These are phyloP conservation scores for Sesamia nonagrioides DNA, from an alignment of 1,140 invertebrate species.

Conservation along the genomic window DNA sequence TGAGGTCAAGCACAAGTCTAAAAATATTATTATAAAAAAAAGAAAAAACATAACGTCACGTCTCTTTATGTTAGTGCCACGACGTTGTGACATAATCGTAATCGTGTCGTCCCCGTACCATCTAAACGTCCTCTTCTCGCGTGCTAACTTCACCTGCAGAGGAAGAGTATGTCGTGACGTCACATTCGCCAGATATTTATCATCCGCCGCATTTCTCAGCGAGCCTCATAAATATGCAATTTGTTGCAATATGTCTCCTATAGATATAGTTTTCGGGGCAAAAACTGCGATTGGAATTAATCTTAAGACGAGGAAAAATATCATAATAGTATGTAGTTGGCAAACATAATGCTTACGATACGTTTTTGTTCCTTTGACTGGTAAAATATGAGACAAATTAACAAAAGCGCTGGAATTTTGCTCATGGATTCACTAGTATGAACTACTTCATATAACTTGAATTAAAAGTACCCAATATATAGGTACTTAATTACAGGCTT, in stretches of 20 bases:
- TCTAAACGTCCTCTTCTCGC: neutral
- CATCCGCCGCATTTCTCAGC: slow-evolving; percentile 39
- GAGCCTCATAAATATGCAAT: slow-evolving; percentile 51
- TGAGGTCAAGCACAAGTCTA: too few relatives aligned
- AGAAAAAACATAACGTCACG: too few relatives aligned
- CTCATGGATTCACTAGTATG: too few relatives aligned
- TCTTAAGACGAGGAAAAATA: neutral
- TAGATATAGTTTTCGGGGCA: slow-evolving; percentile 1
- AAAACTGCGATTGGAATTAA: neutral
- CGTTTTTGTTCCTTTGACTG: too few relatives aligned
- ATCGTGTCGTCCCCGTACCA: neutral
- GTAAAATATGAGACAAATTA: too few relatives aligned
- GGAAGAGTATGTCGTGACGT: slow-evolving; percentile 46
- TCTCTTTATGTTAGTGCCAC: too few relatives aligned
- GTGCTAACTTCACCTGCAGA: slow-evolving; percentile 37
- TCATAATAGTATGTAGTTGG: too few relatives aligned
- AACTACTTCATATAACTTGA: too few relatives aligned
- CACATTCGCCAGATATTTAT: slow-evolving; percentile 49
- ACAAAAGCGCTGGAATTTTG: too few relatives aligned
- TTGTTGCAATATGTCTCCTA: slow-evolving; percentile 45
- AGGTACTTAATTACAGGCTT: too few relatives aligned
- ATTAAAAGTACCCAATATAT: too few relatives aligned
- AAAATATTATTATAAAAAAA: neutral
- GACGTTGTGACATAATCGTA: neutral
- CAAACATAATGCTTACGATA: too few relatives aligned